Percentiles rank a stretch among this genome's conserved stretches.
phyloP scores from a whole-genome alignment of 2,888 invertebrate genomes.

The Drosophila neotestacea region DNA sequence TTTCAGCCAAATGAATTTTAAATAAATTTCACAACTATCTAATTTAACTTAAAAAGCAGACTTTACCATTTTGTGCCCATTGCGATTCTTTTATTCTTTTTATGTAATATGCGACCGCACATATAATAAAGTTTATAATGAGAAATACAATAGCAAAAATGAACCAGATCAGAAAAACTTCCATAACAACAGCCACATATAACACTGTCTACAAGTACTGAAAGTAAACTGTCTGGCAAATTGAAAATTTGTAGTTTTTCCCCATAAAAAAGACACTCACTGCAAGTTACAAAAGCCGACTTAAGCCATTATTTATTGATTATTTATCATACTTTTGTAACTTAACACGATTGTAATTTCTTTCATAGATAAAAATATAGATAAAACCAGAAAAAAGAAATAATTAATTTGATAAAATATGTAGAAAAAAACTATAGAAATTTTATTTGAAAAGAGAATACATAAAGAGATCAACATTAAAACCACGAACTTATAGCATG shows the following conservation, averaged over 20 bases:
- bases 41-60: background rate
- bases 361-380: no score
- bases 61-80: background rate
- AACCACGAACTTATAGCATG: background rate
- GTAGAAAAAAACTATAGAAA: background rate
- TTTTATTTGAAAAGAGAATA: background rate
- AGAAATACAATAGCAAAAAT: background rate
- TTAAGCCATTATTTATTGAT: background rate
- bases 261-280: background rate
- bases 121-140: background rate
- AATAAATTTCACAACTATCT: background rate
- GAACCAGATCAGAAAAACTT: slow-evolving; percentile 5
- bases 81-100: background rate
- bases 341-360: background rate
- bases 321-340: background rate
- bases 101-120: background rate
- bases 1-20: no score
- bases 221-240: slow-evolving; percentile 6
- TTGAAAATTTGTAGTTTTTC: background rate
- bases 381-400: no score
- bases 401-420: no score
- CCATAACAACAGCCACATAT: background rate
- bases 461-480: background rate
- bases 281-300: background rate
- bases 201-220: background rate